Base-by-base conservation (phyloP, 2,888 invertebrate species). In the Epinotia bilunana region DNA sequence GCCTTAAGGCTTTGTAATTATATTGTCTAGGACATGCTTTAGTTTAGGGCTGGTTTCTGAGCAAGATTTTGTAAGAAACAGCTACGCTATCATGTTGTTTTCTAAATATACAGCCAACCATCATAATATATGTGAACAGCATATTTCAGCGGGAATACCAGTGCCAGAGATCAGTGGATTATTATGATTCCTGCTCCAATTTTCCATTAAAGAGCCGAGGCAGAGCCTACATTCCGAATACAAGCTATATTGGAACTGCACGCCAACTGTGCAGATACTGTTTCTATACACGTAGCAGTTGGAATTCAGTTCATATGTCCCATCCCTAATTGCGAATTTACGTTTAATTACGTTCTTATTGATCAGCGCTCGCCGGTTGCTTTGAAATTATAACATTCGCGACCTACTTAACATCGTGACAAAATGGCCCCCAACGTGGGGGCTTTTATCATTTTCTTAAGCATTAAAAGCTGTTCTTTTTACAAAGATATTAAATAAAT, bases 1-100 rank as follows among this genome's bases (percentile, higher is more conserved):
- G 63, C 61, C 46, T 55, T 62, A 60, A 53, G n/a, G 11, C 43
- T 69, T 55, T 23, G 12, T 16, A 73, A 62, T 61, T 12, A 55
- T 62, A 55, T 67, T 53, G n/a, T 9, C 55, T 68, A 57, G 57
- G 39, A 43, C 33, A 57, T 68, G 20, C 46, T 46, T 62, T 49
- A 62, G n/a, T 3, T 20, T 57, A 20, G 57, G n/a, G 12, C 20
- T 18, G 13, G n/a, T 20, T 11, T 57, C 18, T 3, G n/a, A 57
- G n/a, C 18, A 57, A 7, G 7, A 11, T 20, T 57, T 20, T 57
- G 18, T 53, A 20, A 18, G 18, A 20, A 11, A 20, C 5, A 13
- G 46, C 46, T 46, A 3, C 12, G 46, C 46, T 46, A 12, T 12
- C 46, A 46, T 1, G 11, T 33, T 33, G 33, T 33, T 33, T 33